phyloP scores from a whole-genome alignment of 2,888 invertebrate genomes.

The Lutraria lutraria region DNA sequence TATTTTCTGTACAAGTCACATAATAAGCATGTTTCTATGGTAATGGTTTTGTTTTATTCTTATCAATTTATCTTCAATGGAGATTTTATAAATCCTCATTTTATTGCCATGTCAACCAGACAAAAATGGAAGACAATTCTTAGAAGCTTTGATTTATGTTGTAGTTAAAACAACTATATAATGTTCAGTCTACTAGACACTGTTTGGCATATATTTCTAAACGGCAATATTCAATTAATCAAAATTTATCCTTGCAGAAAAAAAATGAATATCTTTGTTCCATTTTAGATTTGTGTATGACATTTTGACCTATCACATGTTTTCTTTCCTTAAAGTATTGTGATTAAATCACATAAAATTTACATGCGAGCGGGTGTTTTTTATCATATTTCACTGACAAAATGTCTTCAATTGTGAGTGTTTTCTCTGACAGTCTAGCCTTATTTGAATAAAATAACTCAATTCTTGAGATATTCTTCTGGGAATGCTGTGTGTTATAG shows the following conservation, averaged over 20 bases:
- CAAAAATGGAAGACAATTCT: neutral
- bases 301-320: conserved; percentile 9
- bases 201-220: neutral
- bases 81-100: neutral
- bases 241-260: neutral
- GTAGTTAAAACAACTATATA: neutral
- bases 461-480: conserved; percentile 8
- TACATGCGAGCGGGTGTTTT: neutral
- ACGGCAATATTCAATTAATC: neutral
- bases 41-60: neutral
- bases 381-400: conserved; percentile 25
- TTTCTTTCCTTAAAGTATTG: neutral
- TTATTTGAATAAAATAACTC: conserved; percentile 27
- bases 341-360: conserved; percentile 25
- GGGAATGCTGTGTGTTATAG: conserved; percentile 2
- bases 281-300: neutral
- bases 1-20: neutral
- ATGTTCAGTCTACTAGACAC: neutral
- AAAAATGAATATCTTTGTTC: conserved; percentile 6
- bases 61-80: neutral
- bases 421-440: conserved; percentile 16
- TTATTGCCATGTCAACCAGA: conserved; percentile 16
- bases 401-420: neutral
- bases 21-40: conserved; percentile 16
- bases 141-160: neutral